Evolutionary conservation across 2,797 vertebrate species (phyloP), one percentile per base, ranked within the genome.

Genomic region (Catamblyrhynchus diadema): DNA sequence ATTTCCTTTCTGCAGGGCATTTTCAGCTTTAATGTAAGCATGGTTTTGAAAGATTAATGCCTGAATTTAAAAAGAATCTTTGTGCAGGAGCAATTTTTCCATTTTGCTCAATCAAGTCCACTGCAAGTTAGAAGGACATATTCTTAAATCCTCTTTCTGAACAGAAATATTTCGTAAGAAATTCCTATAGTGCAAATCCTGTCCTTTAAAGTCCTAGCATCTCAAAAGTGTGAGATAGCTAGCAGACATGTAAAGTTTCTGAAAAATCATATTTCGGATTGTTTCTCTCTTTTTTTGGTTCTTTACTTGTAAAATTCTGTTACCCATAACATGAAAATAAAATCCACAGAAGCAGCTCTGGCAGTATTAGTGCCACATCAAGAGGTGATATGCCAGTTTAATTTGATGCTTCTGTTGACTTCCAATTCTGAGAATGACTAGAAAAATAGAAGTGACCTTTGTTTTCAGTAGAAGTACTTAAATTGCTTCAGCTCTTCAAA

Each of bases 371-470:
- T 61, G 54, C 51, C 86, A 23, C 51, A 69, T 88, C 28, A 77
- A 73, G 45, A 94, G 23, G 14, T 32, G 72, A 19, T 54, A 30
- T 59, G 25, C 44, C 23, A 19, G 22, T 86, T 74, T 85, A 74
- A 79, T 92, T 66, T 70, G 62, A 81, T 88, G 39, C 4, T 47
- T 87, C 39, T 65, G 35, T 89, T 93, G 56, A 86, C 94, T 95
- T 93, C 56, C 50, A 80, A 1, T 79, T 64, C 42, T 71, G 64
- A 83, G 21, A 79, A 50, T 85, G 25, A 18, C 53, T 87, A 32
- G 75, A 84, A 92, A 95, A 95, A 84, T 51, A 74, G 32, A 92
- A 84, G 7, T 80, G 45, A 87, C 67, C 18, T 88, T 94, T 94
- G 24, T 89, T 95, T 95, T 88, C 66, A 61, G 60, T 35, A 83